Conservation (phyloP, 2,888 invertebrate species). For the Gibbula magus region DNA sequence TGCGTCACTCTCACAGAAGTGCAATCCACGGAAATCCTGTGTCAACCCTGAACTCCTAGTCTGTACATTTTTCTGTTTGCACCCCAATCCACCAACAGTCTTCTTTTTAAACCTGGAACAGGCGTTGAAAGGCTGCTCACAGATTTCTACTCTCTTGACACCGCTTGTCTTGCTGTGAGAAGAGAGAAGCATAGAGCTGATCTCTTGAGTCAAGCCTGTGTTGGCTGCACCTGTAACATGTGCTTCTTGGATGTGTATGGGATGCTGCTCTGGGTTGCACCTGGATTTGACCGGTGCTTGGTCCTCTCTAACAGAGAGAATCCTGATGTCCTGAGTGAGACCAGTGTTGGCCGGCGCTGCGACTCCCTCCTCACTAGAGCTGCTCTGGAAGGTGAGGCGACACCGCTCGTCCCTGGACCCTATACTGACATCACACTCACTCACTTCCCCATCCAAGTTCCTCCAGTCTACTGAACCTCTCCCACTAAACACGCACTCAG, state of each 20-base stretch:
- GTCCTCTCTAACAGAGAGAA: background rate
- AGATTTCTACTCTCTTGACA: background rate
- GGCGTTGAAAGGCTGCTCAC: too few relatives aligned
- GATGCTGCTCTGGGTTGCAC: too few relatives aligned
- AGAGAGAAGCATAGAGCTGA: background rate
- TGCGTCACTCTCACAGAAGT: background rate
- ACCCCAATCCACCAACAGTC: too few relatives aligned
- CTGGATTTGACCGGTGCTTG: too few relatives aligned
- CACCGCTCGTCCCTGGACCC: background rate
- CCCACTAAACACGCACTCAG: background rate
- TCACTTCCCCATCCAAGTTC: constrained; percentile 14
- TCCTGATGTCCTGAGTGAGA: constrained; percentile 50
- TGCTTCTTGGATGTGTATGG: background rate
- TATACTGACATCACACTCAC: constrained; percentile 33
- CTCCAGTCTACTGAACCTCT: constrained; percentile 30
- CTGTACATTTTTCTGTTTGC: background rate
- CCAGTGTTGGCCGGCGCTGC: constrained; percentile 38
- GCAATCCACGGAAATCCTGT: background rate
- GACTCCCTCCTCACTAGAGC: constrained; percentile 34
- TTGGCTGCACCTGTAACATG: background rate
- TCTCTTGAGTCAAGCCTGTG: background rate
- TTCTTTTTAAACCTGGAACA: background rate
- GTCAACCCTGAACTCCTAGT: background rate
- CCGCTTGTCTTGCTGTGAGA: background rate
- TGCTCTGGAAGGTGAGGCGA: constrained; percentile 45